These are phyloP conservation scores for Tachina grossa DNA, from an alignment of 2,888 invertebrate genomes.

Conservation along the genomic window DNA sequence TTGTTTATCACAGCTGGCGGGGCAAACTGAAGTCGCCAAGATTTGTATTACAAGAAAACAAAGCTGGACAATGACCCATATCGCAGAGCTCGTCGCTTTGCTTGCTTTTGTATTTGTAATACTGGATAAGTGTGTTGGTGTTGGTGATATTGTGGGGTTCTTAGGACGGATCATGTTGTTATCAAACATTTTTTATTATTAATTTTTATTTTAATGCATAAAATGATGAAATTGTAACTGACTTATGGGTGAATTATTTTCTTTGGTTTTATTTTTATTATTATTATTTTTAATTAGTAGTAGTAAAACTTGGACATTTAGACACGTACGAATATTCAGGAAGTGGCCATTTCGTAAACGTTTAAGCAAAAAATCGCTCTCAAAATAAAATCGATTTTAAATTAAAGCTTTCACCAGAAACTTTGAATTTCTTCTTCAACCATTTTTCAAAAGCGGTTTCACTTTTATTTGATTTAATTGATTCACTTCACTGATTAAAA, in stretches of 20 bases:
- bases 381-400: background rate
- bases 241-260: conserved; percentile 29
- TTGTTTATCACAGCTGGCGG: conserved; percentile 66
- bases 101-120: conserved; percentile 22
- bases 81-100: conserved; percentile 35
- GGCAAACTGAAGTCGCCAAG: conserved; percentile 65
- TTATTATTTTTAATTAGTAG: conserved; percentile 1
- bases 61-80: conserved; percentile 70
- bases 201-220: conserved; percentile 12
- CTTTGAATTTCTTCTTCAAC: conserved; percentile 27
- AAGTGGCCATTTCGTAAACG: conserved; percentile 1
- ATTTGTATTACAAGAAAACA: conserved; percentile 65
- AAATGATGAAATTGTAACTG: conserved; percentile 64
- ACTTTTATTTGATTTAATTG: conserved; percentile 24
- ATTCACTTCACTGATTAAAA: background rate
- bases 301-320: conserved; percentile 18
- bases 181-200: conserved; percentile 40
- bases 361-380: conserved; percentile 7
- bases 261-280: conserved; percentile 52
- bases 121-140: conserved; percentile 28
- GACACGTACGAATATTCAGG: no score
- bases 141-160: conserved; percentile 7
- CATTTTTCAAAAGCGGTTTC: conserved; percentile 25
- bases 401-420: conserved; percentile 52
- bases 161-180: conserved; percentile 67